These are phyloP conservation scores for Chaetodon trifasciatus DNA, from an alignment of 2,797 vertebrate species.

Conservation along the genomic window DNA sequence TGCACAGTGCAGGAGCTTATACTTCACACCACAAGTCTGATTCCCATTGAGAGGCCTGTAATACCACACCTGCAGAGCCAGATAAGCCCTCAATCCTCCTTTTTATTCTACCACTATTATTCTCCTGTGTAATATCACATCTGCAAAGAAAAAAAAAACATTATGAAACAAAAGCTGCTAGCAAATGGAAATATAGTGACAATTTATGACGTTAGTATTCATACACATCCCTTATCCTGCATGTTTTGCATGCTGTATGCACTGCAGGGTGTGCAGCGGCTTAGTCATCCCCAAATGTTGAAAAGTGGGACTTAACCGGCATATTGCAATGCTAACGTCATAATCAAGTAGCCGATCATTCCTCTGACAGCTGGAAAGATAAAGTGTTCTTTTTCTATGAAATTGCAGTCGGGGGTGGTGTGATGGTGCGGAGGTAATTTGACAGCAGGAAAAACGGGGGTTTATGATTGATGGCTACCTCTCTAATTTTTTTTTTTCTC, in stretches of 20 bases:
- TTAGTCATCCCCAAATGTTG: slow-evolving; percentile 39
- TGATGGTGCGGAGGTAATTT: slow-evolving; percentile 61
- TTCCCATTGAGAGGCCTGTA: slow-evolving; percentile 70
- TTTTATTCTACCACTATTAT: slow-evolving; percentile 69
- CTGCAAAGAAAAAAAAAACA: slow-evolving; percentile 26
- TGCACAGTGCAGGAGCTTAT: slow-evolving; percentile 62
- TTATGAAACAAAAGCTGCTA: slow-evolving; percentile 47
- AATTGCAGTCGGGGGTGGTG: slow-evolving; percentile 46
- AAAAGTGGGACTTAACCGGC: slow-evolving; percentile 41
- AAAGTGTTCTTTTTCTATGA: slow-evolving; percentile 55
- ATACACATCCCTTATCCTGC: slow-evolving; percentile 23
- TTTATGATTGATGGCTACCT: slow-evolving; percentile 63
- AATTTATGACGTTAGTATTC: slow-evolving; percentile 57
- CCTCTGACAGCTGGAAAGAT: slow-evolving; percentile 66
- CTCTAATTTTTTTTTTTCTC: slow-evolving; percentile 34
- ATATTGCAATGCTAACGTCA: slow-evolving; percentile 42
- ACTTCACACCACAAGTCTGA: slow-evolving; percentile 70
- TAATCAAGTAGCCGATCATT: slow-evolving; percentile 65
- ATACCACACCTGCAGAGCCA: slow-evolving; percentile 73
- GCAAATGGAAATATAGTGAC: slow-evolving; percentile 49
- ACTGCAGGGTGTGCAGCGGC: slow-evolving; percentile 8
- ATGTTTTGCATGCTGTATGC: slow-evolving; percentile 38
- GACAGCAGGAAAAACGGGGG: slow-evolving; percentile 57
- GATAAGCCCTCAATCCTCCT: slow-evolving; percentile 73
- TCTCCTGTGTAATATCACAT: slow-evolving; percentile 57